phyloP scores from a whole-genome alignment of 92 coral and sea anemone species.

The Paramuricea clavata region DNA sequence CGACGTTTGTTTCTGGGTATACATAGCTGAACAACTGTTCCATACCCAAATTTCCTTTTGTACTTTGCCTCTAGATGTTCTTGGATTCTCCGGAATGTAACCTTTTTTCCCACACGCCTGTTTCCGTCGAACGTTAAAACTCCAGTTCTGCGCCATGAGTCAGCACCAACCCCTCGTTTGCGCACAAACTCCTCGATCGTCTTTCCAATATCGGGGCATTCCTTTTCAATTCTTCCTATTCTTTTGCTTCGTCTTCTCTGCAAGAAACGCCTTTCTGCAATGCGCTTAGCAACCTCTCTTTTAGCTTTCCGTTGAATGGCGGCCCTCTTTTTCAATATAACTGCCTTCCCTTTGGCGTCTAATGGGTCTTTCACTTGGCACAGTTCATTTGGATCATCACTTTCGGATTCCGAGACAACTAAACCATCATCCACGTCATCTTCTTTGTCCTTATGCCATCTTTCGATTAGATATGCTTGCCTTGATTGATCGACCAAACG shows the following conservation, averaged over 20 bases:
- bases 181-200: slow-evolving; percentile 52
- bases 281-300: slow-evolving; percentile 41
- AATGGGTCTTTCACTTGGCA: slow-evolving; percentile 25
- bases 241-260: slow-evolving; percentile 54
- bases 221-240: slow-evolving; percentile 22
- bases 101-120: slow-evolving; percentile 40
- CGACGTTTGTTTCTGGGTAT: slow-evolving; percentile 63
- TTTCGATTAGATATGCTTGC: slow-evolving; percentile 61
- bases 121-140: slow-evolving; percentile 66
- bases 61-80: slow-evolving; percentile 25
- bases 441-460: slow-evolving; percentile 16
- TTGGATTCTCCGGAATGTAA: slow-evolving; percentile 37
- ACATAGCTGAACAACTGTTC: slow-evolving; percentile 71
- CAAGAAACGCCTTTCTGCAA: slow-evolving; percentile 63
- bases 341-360: slow-evolving; percentile 7
- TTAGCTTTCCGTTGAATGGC: slow-evolving; percentile 57
- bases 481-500: slow-evolving; percentile 63
- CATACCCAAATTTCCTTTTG: slow-evolving; percentile 52
- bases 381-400: slow-evolving; percentile 31
- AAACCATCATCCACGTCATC: slow-evolving; percentile 33
- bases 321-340: slow-evolving; percentile 31
- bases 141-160: slow-evolving; percentile 66
- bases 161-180: slow-evolving; percentile 64
- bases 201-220: slow-evolving; percentile 52
- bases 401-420: slow-evolving; percentile 45